Conservation (phyloP, 2,888 invertebrate genomes). For the Muscina levida region DNA sequence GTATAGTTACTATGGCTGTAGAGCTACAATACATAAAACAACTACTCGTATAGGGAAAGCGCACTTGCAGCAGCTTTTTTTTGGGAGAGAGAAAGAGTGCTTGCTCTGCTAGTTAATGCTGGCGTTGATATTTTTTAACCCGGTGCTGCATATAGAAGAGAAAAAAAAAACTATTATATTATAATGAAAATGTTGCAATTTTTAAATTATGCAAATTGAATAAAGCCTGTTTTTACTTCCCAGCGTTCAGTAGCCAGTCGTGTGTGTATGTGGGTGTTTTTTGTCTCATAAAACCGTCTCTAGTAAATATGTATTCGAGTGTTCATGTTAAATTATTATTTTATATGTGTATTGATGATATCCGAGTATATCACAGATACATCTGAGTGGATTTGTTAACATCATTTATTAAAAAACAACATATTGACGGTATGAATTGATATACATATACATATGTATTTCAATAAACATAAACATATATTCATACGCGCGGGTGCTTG, state of each 20-base stretch:
- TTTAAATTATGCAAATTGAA: slow-evolving; percentile 64
- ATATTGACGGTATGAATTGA: slow-evolving; percentile 47
- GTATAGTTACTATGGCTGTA: background rate
- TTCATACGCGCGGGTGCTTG: slow-evolving; percentile 6
- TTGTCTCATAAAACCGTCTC: no score
- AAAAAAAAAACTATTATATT: slow-evolving; percentile 50
- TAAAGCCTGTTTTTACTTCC: slow-evolving; percentile 19
- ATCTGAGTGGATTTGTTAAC: slow-evolving; percentile 54
- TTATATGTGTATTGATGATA: background rate
- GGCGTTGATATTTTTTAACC: background rate
- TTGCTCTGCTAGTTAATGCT: background rate
- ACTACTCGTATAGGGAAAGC: no score
- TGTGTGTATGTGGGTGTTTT: no score
- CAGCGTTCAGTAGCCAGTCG: background rate
- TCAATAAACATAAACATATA: no score
- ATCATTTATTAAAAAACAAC: slow-evolving; percentile 50
- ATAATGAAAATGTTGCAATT: slow-evolving; percentile 63
- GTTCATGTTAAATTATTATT: slow-evolving; percentile 8
- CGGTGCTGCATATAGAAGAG: background rate
- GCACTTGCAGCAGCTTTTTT: no score
- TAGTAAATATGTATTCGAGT: background rate
- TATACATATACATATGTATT: background rate
- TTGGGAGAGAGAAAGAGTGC: no score
- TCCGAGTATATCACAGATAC: slow-evolving; percentile 21
- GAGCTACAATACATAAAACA: background rate